Evolutionary conservation across 2,113 vertebrate genomes (phyloP).

Genomic region (Callocephalon fimbriatum): DNA sequence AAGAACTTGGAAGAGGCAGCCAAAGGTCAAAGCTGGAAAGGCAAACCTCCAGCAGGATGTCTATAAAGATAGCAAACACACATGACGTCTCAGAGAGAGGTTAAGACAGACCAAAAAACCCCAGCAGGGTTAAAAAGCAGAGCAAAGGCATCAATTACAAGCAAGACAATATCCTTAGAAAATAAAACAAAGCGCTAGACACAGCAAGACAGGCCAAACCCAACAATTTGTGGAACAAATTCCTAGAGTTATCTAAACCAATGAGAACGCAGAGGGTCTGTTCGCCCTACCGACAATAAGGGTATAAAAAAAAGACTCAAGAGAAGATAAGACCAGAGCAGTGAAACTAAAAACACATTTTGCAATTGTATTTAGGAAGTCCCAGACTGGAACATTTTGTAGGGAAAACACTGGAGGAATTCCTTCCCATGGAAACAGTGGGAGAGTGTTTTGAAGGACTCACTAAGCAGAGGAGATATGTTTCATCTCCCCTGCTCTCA

Average conservation of each 20-base stretch:
- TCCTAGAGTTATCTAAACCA: conserved; percentile 39
- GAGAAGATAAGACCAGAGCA: neutral
- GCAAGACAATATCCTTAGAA: neutral
- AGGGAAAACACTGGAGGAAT: neutral
- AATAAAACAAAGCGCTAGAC: neutral
- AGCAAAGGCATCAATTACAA: neutral
- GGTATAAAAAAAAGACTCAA: neutral
- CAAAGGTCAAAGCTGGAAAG: conserved; percentile 38
- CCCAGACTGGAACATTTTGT: neutral
- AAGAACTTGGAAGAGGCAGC: conserved; percentile 18
- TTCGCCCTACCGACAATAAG: neutral
- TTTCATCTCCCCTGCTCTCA: neutral
- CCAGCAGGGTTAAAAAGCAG: neutral
- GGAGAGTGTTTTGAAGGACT: neutral
- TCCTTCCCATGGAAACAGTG: neutral
- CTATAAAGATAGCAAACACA: conserved; percentile 28
- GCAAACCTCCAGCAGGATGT: conserved; percentile 10
- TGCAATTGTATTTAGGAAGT: neutral
- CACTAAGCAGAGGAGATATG: neutral
- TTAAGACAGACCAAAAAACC: neutral
- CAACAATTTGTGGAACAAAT: conserved; percentile 58
- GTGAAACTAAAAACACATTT: neutral
- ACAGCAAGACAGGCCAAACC: conserved; percentile 14
- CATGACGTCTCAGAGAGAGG: neutral
- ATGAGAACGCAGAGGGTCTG: neutral